A percentile compares a stretch with the other conserved stretches of the same genome.
phyloP scores from a whole-genome alignment of 2,797 vertebrate species.

The Gastrophryne carolinensis region DNA sequence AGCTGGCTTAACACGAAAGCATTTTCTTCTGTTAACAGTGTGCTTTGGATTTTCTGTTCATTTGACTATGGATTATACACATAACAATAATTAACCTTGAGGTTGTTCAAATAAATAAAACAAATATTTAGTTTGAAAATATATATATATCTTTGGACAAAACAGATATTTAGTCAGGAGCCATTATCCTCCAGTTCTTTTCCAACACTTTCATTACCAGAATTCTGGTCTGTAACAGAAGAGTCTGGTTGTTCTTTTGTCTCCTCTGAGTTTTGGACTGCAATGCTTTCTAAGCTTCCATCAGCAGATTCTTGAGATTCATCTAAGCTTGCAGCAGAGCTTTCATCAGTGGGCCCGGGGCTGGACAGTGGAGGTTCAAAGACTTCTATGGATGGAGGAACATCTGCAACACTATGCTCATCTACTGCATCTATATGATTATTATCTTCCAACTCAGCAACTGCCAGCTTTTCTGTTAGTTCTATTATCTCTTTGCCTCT shows the following conservation, averaged over 20 bases:
- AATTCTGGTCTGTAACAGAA: not conserved
- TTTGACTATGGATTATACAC: not conserved
- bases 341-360: conserved; percentile 40
- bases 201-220: conserved; percentile 49
- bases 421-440: conserved; percentile 2
- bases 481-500: conserved; percentile 64
- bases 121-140: not conserved
- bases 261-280: not conserved
- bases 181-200: not conserved
- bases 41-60: not conserved
- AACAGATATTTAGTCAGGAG: not conserved
- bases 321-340: conserved; percentile 43
- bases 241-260: not conserved
- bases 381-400: conserved; percentile 37
- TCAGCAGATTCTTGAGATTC: conserved; percentile 33
- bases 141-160: not conserved
- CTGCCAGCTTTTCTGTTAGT: conserved; percentile 62
- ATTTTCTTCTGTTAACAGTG: not conserved
- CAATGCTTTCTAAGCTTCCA: conserved; percentile 24
- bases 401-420: not conserved
- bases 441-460: conserved; percentile 60
- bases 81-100: not conserved
- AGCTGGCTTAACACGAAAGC: no score
- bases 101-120: not conserved
- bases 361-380: conserved; percentile 48